phyloP scores from a whole-genome alignment of 2,113 vertebrate genomes.

The Eclectus roratus region DNA sequence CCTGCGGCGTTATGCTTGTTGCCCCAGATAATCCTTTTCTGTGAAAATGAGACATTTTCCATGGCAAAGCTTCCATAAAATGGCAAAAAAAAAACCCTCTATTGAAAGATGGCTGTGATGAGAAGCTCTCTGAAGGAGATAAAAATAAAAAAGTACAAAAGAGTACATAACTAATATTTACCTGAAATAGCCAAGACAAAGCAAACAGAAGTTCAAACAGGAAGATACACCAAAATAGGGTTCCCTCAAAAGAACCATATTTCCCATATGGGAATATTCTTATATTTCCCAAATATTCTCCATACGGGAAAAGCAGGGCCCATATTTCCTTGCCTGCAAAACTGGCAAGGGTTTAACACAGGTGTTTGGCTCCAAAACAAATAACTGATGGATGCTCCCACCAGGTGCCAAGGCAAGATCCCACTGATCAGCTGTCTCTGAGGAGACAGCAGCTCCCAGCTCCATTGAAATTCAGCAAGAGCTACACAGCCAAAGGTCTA shows the following conservation, averaged over 20 bases:
- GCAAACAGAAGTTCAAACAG: not conserved
- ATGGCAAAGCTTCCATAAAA: not conserved
- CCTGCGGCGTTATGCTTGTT: not conserved
- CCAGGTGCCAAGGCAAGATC: not conserved
- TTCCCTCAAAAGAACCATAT: not conserved
- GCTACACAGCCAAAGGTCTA: not conserved
- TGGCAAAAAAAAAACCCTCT: not conserved
- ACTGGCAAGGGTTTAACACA: not conserved
- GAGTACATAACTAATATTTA: constrained; percentile 7
- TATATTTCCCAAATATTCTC: not conserved
- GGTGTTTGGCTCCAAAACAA: not conserved
- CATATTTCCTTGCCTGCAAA: not conserved
- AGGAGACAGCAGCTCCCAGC: not conserved
- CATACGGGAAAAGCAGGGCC: not conserved
- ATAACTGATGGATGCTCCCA: not conserved
- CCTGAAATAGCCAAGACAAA: not conserved
- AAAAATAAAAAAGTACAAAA: not conserved
- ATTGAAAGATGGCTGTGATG: not conserved
- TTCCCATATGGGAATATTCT: not conserved
- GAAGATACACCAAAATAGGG: not conserved
- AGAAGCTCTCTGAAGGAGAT: not conserved
- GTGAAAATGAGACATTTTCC: not conserved
- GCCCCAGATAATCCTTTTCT: not conserved
- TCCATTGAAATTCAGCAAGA: not conserved
- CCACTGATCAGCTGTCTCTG: not conserved